phyloP scores from a whole-genome alignment of 2,113 vertebrate species.

The Ceyx cyanopectus region DNA sequence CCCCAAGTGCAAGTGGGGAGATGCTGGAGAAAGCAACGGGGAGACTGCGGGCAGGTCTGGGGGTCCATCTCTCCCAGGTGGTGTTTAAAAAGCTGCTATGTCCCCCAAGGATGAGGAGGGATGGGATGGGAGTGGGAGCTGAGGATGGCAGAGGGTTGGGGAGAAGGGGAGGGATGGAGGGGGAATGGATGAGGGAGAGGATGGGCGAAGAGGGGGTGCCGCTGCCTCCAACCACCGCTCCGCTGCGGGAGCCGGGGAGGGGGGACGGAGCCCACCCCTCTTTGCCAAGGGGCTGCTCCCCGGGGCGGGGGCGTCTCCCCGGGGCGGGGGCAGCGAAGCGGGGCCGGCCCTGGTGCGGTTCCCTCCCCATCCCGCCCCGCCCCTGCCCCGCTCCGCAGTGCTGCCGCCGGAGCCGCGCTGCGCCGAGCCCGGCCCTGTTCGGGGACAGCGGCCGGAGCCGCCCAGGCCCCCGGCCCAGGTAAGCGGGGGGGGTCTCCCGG shows the following conservation, averaged over 20 bases:
- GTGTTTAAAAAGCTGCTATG: not conserved
- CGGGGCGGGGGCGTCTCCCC: not conserved
- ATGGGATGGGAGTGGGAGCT: not conserved
- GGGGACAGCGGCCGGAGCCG: not conserved
- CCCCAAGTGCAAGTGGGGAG: accelerated
- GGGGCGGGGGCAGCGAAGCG: not conserved
- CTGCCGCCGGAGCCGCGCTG: conserved; percentile 13
- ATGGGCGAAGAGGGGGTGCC: not conserved
- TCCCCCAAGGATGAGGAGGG: not conserved
- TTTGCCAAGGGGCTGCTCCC: not conserved
- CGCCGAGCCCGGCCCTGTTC: not conserved
- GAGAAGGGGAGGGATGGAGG: not conserved
- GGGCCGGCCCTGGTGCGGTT: not conserved
- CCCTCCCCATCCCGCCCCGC: not conserved
- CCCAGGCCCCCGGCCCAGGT: not conserved
- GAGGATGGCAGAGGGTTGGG: not conserved
- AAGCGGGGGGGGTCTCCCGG: not conserved
- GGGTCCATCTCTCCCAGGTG: no score
- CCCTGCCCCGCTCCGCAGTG: conserved; percentile 21
- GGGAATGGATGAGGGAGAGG: not conserved
- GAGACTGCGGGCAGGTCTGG: not conserved
- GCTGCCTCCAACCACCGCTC: not conserved
- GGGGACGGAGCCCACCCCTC: not conserved
- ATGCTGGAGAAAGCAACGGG: not conserved
- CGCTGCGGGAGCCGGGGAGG: not conserved